Evolutionary conservation across 2,113 vertebrate genomes (phyloP).

Genomic region (Etheostoma cragini): DNA sequence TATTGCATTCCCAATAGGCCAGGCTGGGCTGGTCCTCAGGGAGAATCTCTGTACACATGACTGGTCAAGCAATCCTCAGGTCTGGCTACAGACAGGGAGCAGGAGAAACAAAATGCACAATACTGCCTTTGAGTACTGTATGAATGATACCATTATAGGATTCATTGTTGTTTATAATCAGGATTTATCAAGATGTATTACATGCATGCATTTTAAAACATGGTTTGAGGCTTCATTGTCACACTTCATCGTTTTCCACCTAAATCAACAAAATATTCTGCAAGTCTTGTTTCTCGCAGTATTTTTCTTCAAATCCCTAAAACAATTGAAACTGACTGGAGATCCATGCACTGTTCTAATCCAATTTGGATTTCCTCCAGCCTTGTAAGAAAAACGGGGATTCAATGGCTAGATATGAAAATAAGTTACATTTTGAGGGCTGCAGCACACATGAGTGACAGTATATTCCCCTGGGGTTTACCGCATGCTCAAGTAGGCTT

Average conservation of each 20-base stretch:
- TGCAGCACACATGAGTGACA: conserved; percentile 24
- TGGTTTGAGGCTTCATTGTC: background rate
- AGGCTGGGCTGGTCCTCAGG: conserved; percentile 58
- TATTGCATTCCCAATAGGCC: conserved; percentile 74
- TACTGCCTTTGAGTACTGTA: conserved; percentile 60
- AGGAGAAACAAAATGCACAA: conserved; percentile 60
- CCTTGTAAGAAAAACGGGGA: background rate
- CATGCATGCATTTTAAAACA: background rate
- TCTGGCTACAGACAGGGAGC: conserved; percentile 36
- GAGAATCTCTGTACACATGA: conserved; percentile 73
- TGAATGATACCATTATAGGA: conserved; percentile 30
- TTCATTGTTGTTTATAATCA: conserved; percentile 35
- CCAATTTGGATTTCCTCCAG: background rate
- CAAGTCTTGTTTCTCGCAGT: background rate
- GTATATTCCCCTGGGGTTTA: conserved; percentile 47
- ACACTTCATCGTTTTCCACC: background rate
- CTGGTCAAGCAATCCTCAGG: conserved; percentile 69
- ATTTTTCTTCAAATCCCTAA: background rate
- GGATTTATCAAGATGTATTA: conserved; percentile 20
- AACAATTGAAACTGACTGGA: background rate
- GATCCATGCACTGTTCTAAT: background rate
- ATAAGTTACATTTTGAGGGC: conserved; percentile 18
- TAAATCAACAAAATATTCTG: background rate
- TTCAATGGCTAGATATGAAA: conserved; percentile 4
- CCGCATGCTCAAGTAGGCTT: conserved; percentile 51